phyloP scores from a whole-genome alignment of 2,888 invertebrate species.

The Euspilapteryx auroguttella region DNA sequence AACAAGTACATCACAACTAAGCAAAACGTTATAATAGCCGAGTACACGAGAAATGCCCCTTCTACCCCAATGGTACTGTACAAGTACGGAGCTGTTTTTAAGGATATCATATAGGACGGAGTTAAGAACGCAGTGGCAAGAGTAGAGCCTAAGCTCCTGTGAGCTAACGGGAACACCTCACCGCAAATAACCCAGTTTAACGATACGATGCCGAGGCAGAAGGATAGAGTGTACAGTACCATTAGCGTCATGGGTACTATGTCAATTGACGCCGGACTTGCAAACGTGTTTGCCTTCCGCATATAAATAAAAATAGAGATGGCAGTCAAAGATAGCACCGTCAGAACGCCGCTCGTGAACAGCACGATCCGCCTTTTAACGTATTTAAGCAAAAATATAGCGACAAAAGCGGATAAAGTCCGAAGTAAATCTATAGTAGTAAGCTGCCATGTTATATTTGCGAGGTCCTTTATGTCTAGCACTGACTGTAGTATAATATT shows the following conservation, averaged over 20 bases:
- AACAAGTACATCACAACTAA: not conserved
- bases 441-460: constrained; percentile 1
- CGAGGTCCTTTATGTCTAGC: not conserved
- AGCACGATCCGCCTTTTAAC: constrained; percentile 1
- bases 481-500: not conserved
- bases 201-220: constrained; percentile 10
- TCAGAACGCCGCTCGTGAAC: constrained; percentile 1
- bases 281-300: not conserved
- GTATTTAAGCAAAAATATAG: constrained; percentile 1
- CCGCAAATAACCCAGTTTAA: constrained; percentile 12
- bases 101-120: constrained; percentile 11
- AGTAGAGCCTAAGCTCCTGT: constrained; percentile 9
- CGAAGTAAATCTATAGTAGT: constrained; percentile 1
- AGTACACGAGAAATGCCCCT: constrained; percentile 8
- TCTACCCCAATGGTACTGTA: constrained; percentile 13
- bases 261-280: not conserved
- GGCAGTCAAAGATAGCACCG: not conserved
- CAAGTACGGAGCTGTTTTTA: constrained; percentile 14
- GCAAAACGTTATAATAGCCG: not conserved
- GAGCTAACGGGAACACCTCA: constrained; percentile 14
- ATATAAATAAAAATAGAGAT: constrained; percentile 1
- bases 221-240: constrained; percentile 1
- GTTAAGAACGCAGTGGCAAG: not conserved
- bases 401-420: not conserved
- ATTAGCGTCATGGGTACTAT: constrained; percentile 2